Percentiles rank a stretch among this genome's conserved stretches.
Conservation (phyloP, 2,888 invertebrate genomes). For the Ennomos erosarius region DNA sequence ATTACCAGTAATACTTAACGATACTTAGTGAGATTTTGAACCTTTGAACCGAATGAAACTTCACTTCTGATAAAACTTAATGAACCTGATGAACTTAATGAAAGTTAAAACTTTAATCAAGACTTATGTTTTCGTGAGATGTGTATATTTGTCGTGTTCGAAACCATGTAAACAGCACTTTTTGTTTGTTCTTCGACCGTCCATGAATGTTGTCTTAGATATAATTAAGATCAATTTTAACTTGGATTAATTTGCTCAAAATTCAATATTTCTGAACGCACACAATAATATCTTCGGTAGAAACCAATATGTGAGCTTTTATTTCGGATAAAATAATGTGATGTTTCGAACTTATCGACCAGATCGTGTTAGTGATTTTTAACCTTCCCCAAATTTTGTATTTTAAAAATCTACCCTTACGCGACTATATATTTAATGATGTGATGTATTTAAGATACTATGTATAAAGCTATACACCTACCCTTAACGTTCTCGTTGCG, state of each 20-base stretch:
- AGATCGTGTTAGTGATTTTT: conserved; percentile 72
- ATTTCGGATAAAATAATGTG: conserved; percentile 58
- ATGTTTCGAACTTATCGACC: conserved; percentile 71
- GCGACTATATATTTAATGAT: conserved; percentile 52
- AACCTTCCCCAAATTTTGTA: conserved; percentile 57
- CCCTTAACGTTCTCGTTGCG: conserved; percentile 4
- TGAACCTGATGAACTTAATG: conserved; percentile 5
- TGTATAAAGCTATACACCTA: conserved; percentile 45
- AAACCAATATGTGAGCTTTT: conserved; percentile 56
- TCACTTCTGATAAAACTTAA: conserved; percentile 1
- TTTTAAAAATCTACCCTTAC: conserved; percentile 53
- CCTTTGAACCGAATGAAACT: background rate
- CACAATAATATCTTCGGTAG: conserved; percentile 29
- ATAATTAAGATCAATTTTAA: conserved; percentile 48
- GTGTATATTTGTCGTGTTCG: conserved; percentile 22
- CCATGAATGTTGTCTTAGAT: conserved; percentile 78
- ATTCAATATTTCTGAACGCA: conserved; percentile 36
- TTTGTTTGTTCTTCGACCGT: conserved; percentile 70
- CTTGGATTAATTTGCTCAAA: conserved; percentile 46
- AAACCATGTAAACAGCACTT: conserved; percentile 35
- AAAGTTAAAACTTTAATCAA: conserved; percentile 33
- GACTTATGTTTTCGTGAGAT: conserved; percentile 30
- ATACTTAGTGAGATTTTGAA: background rate
- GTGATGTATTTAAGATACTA: conserved; percentile 57
- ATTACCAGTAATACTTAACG: background rate